phyloP scores from a whole-genome alignment of 2,113 vertebrate species.

The Nothobranchius furzeri region DNA sequence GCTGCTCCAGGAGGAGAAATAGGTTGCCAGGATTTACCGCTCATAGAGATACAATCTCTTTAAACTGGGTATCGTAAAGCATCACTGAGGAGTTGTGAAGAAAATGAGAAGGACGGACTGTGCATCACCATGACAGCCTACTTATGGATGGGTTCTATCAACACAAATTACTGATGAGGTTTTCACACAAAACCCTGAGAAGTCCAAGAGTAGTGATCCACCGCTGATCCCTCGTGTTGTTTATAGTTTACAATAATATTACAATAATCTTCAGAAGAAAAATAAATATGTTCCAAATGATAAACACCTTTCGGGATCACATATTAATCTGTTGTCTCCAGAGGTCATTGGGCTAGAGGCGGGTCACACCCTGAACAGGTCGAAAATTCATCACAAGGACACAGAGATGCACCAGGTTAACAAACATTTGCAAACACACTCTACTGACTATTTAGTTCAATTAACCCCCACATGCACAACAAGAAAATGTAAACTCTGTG shows the following conservation, averaged over 20 bases:
- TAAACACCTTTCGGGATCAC: too few species aligned
- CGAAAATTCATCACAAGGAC: too few species aligned
- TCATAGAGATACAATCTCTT: slow-evolving; percentile 45
- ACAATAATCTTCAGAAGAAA: background rate
- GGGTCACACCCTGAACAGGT: too few species aligned
- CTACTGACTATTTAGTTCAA: too few species aligned
- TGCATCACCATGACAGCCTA: background rate
- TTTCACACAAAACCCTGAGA: background rate
- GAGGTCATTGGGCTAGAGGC: too few species aligned
- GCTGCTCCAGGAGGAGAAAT: slow-evolving; percentile 21
- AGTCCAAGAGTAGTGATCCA: background rate
- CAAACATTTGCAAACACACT: too few species aligned
- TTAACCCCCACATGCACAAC: too few species aligned
- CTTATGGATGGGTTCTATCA: slow-evolving; percentile 1
- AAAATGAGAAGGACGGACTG: slow-evolving; percentile 14
- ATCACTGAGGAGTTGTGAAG: slow-evolving; percentile 15
- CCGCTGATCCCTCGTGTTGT: background rate
- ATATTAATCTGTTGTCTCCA: too few species aligned
- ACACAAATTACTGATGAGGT: background rate
- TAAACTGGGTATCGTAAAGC: slow-evolving; percentile 30
- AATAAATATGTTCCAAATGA: too few species aligned
- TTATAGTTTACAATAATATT: background rate
- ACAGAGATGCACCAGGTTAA: too few species aligned
- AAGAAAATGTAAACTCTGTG: too few species aligned
- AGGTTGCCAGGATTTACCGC: slow-evolving; percentile 27